Evolutionary conservation across 2,797 vertebrate genomes (phyloP), one percentile per base, ranked within the genome.

Genomic region (Anisognathus igniventris): DNA sequence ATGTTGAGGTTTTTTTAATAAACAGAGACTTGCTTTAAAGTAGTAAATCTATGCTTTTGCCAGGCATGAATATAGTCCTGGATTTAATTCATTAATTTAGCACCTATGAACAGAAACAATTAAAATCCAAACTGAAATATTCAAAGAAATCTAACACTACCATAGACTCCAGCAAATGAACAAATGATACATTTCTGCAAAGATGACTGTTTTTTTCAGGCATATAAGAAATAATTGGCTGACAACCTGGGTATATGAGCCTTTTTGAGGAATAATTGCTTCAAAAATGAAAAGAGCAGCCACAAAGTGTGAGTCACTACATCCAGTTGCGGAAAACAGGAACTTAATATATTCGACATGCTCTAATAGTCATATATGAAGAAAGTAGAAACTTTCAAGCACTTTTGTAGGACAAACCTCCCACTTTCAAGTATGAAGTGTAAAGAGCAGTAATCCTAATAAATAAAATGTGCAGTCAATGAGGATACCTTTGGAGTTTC

Each of bases 151-250:
- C 51, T 14, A 77, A 68, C 23, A 6, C 28, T 64, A 48, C 25
- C 47, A 30, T 17, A 65, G 45, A 56, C 22, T 64, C 22, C 22
- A 88, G 58, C 14, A 86, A 78, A 75, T 45, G 58, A 56, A 78
- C 47, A 50, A 37, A 61, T 77, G 6, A 61, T 62, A 37, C 8
- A 5, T 92, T 95, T 77, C 86, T 92, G 31, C 47, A 84, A 88
- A 85, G 68, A 35, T 10, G 2, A 39, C 51, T 2, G 0, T 1
- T 57, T 75, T 89, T 85, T 66, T 91, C 50, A 78, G 76, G 44
- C 54, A 60, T 90, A 27, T 75, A 79, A 95, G 77, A 92, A 94
- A 81, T 88, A 92, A 80, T 94, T 95, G 77, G 27, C 78, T 94
- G 86, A 85, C 81, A 93, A 31, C 35, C n/a, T 89, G 7, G 3